These are phyloP conservation scores for Falco columbarius DNA, from an alignment of 2,797 vertebrate species.

Conservation along the genomic window DNA sequence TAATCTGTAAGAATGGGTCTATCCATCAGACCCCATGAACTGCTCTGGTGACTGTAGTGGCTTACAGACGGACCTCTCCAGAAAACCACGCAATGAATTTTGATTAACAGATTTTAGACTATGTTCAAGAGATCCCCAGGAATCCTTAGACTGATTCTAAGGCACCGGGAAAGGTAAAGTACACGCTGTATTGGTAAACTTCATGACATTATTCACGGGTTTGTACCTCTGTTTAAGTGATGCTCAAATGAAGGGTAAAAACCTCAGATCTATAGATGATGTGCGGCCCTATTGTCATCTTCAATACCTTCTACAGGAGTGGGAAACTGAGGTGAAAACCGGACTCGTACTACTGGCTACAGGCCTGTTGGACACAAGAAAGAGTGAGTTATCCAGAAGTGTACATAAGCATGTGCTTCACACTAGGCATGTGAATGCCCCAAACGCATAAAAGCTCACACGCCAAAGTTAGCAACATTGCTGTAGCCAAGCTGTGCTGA, in stretches of 20 bases:
- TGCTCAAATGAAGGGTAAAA: not conserved
- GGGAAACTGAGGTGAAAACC: not conserved
- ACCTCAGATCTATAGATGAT: not conserved
- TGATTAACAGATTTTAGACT: not conserved
- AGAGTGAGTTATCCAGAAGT: not conserved
- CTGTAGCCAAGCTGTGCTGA: conserved; percentile 23
- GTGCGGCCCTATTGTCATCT: not conserved
- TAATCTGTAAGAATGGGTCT: not conserved
- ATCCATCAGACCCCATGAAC: not conserved
- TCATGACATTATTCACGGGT: not conserved
- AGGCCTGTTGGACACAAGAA: not conserved
- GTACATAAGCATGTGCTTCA: not conserved
- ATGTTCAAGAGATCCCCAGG: not conserved
- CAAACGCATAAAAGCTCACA: not conserved
- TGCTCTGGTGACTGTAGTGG: not conserved
- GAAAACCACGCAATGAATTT: not conserved
- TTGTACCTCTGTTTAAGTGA: not conserved
- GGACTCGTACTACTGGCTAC: not conserved
- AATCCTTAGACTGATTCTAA: not conserved
- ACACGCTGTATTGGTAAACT: fast-evolving
- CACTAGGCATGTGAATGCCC: not conserved
- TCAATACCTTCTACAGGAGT: not conserved
- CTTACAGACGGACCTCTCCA: not conserved
- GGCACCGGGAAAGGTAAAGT: not conserved
- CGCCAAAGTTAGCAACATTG: conserved; percentile 42